Evolutionary conservation across 2,888 invertebrate genomes (phyloP).

Genomic region (Glaucopsyche alexis): DNA sequence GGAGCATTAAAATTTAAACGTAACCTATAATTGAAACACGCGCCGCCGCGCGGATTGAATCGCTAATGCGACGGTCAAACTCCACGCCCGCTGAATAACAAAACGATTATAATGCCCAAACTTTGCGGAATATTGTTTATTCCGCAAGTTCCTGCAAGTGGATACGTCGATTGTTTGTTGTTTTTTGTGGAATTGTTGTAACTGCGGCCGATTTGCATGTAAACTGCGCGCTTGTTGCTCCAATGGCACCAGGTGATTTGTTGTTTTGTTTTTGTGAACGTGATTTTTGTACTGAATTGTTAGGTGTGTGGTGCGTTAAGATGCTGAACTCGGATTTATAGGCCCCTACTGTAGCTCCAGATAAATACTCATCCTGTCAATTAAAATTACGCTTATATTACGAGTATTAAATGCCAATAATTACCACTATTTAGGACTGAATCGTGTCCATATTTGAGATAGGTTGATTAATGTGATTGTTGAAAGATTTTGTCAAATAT

Average conservation of each 20-base stretch:
- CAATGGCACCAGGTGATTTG: conserved; percentile 21
- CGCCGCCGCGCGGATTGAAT: conserved; percentile 52
- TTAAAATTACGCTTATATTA: too few species aligned
- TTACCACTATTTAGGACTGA: too few species aligned
- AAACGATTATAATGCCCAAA: conserved; percentile 55
- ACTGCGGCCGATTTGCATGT: conserved; percentile 23
- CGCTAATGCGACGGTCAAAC: conserved; percentile 53
- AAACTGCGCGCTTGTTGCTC: conserved; percentile 24
- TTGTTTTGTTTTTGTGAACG: conserved; percentile 19
- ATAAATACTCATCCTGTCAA: too few species aligned
- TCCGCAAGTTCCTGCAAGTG: conserved; percentile 35
- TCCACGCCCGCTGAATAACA: conserved; percentile 50
- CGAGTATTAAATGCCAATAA: too few species aligned
- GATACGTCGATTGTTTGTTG: conserved; percentile 23
- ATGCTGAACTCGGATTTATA: background rate
- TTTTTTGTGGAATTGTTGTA: conserved; percentile 23
- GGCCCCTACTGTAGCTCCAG: too few species aligned
- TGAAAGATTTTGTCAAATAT: too few species aligned
- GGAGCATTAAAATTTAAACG: conserved; percentile 41
- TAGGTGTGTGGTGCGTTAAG: background rate
- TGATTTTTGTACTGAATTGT: background rate
- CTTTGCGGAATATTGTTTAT: conserved; percentile 49
- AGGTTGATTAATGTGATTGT: too few species aligned
- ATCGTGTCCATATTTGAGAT: too few species aligned
- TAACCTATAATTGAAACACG: conserved; percentile 61